phyloP scores from a whole-genome alignment of 2,888 invertebrate genomes.

The Drosophila mulleri region DNA sequence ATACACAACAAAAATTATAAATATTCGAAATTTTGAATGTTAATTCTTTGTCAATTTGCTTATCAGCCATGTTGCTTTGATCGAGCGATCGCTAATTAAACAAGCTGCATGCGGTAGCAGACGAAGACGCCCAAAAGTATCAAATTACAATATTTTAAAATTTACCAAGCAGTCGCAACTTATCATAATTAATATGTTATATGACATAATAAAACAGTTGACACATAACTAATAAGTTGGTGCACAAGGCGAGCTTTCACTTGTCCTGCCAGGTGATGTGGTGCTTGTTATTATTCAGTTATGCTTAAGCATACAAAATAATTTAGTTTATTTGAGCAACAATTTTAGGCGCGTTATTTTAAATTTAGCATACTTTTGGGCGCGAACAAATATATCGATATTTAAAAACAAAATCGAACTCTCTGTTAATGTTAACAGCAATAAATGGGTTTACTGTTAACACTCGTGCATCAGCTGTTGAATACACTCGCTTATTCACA shows the following conservation, averaged over 20 bases:
- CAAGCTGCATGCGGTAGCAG: constrained; percentile 71
- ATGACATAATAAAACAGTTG: constrained; percentile 23
- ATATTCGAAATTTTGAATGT: constrained; percentile 53
- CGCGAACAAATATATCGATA: constrained; percentile 1
- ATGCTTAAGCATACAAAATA: background rate
- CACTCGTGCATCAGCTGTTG: background rate
- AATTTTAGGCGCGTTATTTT: constrained; percentile 10
- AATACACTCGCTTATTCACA: background rate
- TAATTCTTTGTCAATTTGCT: constrained; percentile 72
- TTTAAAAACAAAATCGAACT: background rate
- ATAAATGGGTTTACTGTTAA: background rate
- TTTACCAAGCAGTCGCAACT: constrained; percentile 32
- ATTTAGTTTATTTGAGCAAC: background rate
- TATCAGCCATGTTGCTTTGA: constrained; percentile 50
- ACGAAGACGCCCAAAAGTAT: constrained; percentile 30
- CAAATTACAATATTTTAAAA: constrained; percentile 48
- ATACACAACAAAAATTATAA: constrained; percentile 35
- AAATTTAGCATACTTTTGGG: constrained; percentile 25
- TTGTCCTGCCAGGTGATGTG: constrained; percentile 16
- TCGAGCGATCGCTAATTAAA: constrained; percentile 64
- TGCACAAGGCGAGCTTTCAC: constrained; percentile 49
- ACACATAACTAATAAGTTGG: constrained; percentile 40
- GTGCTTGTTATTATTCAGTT: background rate
- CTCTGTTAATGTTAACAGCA: background rate
- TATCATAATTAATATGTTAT: constrained; percentile 75